These are phyloP conservation scores for Lycodopsis pacificus DNA, from an alignment of 2,797 vertebrate species.

Conservation along the genomic window DNA sequence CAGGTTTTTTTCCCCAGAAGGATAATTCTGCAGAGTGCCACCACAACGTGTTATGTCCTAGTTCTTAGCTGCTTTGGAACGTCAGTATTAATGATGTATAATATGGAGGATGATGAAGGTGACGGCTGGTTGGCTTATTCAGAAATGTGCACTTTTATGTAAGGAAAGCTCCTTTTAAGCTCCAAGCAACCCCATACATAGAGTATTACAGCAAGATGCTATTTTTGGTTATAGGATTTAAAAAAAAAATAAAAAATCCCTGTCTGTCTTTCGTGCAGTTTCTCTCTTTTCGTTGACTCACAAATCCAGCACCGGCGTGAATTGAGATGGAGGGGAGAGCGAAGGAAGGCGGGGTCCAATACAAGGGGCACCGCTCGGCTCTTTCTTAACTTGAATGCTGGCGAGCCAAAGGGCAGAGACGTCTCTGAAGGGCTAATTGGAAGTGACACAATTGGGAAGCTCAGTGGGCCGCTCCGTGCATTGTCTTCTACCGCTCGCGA, in stretches of 20 bases:
- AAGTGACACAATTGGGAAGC: slow-evolving; percentile 69
- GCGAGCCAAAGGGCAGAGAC: slow-evolving; percentile 69
- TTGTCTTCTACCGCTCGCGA: slow-evolving; percentile 57
- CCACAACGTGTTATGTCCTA: slow-evolving; percentile 55
- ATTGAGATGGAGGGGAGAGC: slow-evolving; percentile 47
- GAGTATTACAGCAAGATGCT: slow-evolving; percentile 64
- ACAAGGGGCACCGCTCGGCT: slow-evolving; percentile 46
- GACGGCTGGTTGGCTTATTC: slow-evolving; percentile 64
- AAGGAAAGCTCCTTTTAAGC: slow-evolving; percentile 66
- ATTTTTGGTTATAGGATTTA: slow-evolving; percentile 75
- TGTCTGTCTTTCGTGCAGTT: slow-evolving; percentile 55
- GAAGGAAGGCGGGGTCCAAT: slow-evolving; percentile 36
- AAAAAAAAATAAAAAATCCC: slow-evolving; percentile 44
- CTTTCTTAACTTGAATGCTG: slow-evolving; percentile 54
- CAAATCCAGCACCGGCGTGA: slow-evolving; percentile 57
- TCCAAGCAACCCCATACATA: slow-evolving; percentile 39
- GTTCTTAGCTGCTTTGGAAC: slow-evolving; percentile 75
- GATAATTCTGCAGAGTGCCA: slow-evolving; percentile 66
- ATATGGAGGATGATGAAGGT: slow-evolving; percentile 71
- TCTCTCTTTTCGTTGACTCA: slow-evolving; percentile 48
- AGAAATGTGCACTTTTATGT: slow-evolving; percentile 70
- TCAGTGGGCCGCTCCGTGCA: slow-evolving; percentile 50
- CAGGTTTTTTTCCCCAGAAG: slow-evolving; percentile 38
- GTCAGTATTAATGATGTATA: slow-evolving; percentile 77
- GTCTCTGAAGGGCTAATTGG: slow-evolving; percentile 76